Evolutionary conservation across 1,140 invertebrate species (phyloP).

Genomic region (Zaprionus vittiger): DNA sequence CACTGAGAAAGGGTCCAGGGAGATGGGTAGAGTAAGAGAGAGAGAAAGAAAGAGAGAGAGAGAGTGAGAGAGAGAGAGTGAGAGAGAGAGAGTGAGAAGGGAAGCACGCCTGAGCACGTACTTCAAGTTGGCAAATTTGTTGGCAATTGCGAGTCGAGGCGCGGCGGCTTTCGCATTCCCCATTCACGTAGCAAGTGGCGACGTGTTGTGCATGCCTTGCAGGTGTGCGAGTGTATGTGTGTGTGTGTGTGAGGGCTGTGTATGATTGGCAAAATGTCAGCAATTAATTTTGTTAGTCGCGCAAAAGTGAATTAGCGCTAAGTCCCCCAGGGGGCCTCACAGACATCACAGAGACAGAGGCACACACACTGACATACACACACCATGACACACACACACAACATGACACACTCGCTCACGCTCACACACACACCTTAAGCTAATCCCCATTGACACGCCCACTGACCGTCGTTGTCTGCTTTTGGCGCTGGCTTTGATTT

Average conservation of each 20-base stretch:
- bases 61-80: neutral
- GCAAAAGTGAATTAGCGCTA: conserved; percentile 70
- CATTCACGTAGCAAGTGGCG: conserved; percentile 16
- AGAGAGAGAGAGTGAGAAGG: neutral
- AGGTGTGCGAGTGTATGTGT: conserved; percentile 21
- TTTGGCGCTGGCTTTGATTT: conserved; percentile 57
- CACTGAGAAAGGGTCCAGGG: neutral
- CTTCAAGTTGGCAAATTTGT: conserved; percentile 38
- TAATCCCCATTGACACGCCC: conserved; percentile 2
- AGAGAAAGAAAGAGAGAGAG: neutral
- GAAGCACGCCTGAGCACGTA: conserved; percentile 34
- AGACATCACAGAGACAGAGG: conserved; percentile 33
- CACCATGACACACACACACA: neutral
- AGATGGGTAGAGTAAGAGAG: neutral
- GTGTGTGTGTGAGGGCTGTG: conserved; percentile 19
- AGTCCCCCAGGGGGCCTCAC: conserved; percentile 35
- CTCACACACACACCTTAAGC: neutral
- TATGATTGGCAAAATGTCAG: conserved; percentile 65
- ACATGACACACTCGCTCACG: neutral
- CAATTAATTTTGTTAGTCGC: conserved; percentile 76
- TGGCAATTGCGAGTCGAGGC: conserved; percentile 40
- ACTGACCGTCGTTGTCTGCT: conserved; percentile 1
- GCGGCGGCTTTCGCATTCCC: conserved; percentile 24
- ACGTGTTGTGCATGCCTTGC: conserved; percentile 1
- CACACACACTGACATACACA: conserved; percentile 13